Evolutionary conservation across 2,888 invertebrate genomes (phyloP), one percentile per base, ranked within the genome.

Genomic region (Dinocampus coccinellae): DNA sequence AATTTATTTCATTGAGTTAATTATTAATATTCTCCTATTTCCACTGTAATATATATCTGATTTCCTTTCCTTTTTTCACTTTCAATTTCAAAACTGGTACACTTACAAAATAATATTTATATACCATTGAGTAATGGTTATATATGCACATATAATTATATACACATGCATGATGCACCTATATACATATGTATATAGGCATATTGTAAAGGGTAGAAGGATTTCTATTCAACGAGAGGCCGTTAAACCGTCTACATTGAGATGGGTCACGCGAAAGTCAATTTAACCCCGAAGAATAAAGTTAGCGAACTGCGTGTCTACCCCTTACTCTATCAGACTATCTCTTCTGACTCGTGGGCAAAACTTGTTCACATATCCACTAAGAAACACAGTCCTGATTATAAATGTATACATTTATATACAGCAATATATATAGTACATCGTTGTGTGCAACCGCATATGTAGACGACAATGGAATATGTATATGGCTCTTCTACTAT

Each of bases 261-360:
- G 76, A 74, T 75, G 75, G 78, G 70, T 77, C 79, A 78, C 79
- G 79, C 79, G 68, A 79, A 73, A 78, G 75, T 73, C 75, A 70
- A 76, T 76, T 78, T 77, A 75, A 75, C 67, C 65, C 33, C n/a
- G 72, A 73, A n/a, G 2, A 39, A 13, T 47, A 47, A 47, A 75
- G 78, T 70, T 75, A 73, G 70, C 73, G 77, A 76, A 75, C 77
- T 73, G 77, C 73, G 76, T 74, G 76, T 64, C 77, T 64, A 73
- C 70, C 70, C 55, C 61, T 70, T 29, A 69, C 24, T 64, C 62
- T 22, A 53, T 33, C 24, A 24, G 24, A 39, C 42, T 62, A 24
- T 36, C 34, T n/a, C 36, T 4, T 22, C 36, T 61, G 13, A 26
- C 36, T 63, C 39, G 6, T 39, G 39, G 39, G 2, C n/a, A n/a